Evolutionary conservation across 2,113 vertebrate genomes (phyloP).

Genomic region (Siniperca knerii): DNA sequence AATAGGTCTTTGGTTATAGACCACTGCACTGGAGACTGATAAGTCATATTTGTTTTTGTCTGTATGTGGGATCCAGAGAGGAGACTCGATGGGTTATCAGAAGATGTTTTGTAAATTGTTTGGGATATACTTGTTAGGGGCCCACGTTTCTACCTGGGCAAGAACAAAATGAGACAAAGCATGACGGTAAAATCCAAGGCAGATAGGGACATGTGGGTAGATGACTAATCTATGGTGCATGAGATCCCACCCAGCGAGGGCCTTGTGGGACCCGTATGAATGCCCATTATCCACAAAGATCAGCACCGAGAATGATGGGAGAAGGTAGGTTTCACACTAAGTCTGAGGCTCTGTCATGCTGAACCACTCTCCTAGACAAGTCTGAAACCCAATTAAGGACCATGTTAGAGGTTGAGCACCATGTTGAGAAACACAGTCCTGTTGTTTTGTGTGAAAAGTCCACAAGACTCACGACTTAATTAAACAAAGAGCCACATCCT

Average conservation of each 20-base stretch:
- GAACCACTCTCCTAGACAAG: constrained; percentile 56
- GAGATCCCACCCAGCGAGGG: constrained; percentile 60
- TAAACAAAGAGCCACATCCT: constrained; percentile 41
- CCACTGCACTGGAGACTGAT: constrained; percentile 73
- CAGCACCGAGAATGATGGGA: constrained; percentile 55
- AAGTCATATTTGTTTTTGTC: constrained; percentile 65
- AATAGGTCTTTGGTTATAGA: constrained; percentile 72
- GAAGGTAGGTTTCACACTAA: constrained; percentile 62
- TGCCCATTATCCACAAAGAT: constrained; percentile 66
- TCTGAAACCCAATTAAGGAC: constrained; percentile 72
- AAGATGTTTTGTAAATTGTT: constrained; percentile 74
- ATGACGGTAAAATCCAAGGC: constrained; percentile 63
- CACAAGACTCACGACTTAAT: constrained; percentile 39
- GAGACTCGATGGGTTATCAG: constrained; percentile 63
- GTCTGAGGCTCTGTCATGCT: constrained; percentile 58
- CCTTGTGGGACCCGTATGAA: constrained; percentile 50
- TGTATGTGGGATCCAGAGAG: constrained; percentile 67
- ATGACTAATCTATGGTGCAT: constrained; percentile 72
- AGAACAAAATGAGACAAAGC: constrained; percentile 81
- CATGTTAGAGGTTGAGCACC: constrained; percentile 53
- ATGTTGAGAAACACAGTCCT: constrained; percentile 42
- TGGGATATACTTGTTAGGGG: constrained; percentile 70
- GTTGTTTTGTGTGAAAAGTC: constrained; percentile 47
- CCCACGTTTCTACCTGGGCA: constrained; percentile 66
- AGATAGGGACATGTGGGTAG: constrained; percentile 70